Evolutionary conservation across 1,140 invertebrate genomes (phyloP), one percentile per base, ranked within the genome.

Genomic region (Drosophila orosa): DNA sequence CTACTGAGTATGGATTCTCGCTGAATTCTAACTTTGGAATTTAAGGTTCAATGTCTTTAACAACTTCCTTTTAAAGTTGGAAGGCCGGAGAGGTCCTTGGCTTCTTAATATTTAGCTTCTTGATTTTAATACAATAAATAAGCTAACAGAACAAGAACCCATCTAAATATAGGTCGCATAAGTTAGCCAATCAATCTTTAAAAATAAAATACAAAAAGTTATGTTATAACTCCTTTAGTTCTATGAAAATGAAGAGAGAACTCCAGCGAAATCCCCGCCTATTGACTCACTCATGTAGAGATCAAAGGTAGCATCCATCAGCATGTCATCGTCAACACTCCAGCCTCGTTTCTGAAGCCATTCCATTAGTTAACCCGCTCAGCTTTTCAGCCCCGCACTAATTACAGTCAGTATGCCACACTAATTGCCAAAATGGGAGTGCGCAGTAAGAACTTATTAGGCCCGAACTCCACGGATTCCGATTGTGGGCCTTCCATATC

Each of bases 341-440:
- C 5, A 24, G 24, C 27, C n/a, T 42, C 62, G n/a, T 25, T 71
- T 10, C 25, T 2, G 55, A 56, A 71, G 57, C 66, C 66, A 72
- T 50, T 72, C 69, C 44, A 73, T 72, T 73, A 73, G 67, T 31
- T 71, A 57, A 58, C 13, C 48, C 67, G 25, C 65, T 69, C 50
- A 27, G 22, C 27, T 29, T 47, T 71, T 37, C 19, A 19, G 25
- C 25, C 50, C 50, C 65, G 44, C 52, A 56, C 61, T 72, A 71
- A 71, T 72, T 72, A 72, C 68, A 58, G 52, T 71, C 68, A 71
- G 40, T 45, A 47, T 57, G 67, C 67, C 67, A 17, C 31, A 35
- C 68, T 85, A 85, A 85, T 85, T 85, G 79, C 68, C 67, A 72
- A 68, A 66, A 81, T 69, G 66, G 65, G 55, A 48, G 68, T 44